These are phyloP conservation scores for Tupiocoris notatus DNA, from an alignment of 2,888 invertebrate species.

Conservation along the genomic window DNA sequence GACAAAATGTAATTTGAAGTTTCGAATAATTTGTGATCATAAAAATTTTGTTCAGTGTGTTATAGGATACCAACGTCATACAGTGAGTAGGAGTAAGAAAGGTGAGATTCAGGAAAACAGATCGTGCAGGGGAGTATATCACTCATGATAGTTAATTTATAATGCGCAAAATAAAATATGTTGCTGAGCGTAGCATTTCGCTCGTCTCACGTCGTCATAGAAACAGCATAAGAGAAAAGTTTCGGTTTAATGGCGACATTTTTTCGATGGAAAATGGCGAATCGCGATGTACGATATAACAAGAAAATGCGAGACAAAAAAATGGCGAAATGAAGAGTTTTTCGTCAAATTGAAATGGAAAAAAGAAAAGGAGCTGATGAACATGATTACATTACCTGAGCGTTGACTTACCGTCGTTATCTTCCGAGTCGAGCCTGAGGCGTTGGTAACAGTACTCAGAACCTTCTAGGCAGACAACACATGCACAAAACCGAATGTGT, in stretches of 20 bases:
- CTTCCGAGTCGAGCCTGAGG: conserved; percentile 50
- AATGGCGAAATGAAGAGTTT: background rate
- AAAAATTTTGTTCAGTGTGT: conserved; percentile 27
- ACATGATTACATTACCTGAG: conserved; percentile 19
- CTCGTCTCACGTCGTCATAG: conserved; percentile 40
- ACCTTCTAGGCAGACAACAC: conserved; percentile 50
- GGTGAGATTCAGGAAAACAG: conserved; percentile 34
- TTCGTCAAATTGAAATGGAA: background rate
- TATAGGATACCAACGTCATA: conserved; percentile 42
- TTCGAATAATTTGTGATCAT: background rate
- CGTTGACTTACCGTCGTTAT: conserved; percentile 49
- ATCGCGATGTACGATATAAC: background rate
- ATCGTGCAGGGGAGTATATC: conserved; percentile 31
- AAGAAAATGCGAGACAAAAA: background rate
- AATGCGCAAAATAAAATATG: background rate
- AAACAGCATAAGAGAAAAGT: background rate
- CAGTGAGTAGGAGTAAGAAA: conserved; percentile 26
- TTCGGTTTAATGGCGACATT: no score
- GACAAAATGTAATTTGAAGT: conserved; percentile 6
- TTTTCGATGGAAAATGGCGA: background rate
- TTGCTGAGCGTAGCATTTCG: conserved; percentile 42
- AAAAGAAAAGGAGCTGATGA: background rate
- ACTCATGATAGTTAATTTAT: conserved; percentile 17
- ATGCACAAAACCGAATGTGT: conserved; percentile 45
- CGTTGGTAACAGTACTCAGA: conserved; percentile 50